phyloP scores from a whole-genome alignment of 1,140 invertebrate species.

The Limonius californicus region DNA sequence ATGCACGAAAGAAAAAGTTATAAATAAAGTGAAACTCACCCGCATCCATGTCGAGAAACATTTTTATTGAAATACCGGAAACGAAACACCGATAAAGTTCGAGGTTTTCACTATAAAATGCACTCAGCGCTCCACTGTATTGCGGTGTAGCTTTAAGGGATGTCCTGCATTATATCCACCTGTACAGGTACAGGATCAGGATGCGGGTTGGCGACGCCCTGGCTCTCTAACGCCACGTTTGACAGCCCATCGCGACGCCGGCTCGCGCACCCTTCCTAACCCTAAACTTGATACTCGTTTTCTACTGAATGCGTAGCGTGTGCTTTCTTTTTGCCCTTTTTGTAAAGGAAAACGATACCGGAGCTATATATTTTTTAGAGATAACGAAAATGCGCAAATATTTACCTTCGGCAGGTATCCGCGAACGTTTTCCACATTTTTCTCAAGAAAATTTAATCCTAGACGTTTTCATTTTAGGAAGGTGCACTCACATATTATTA shows the following conservation, averaged over 20 bases:
- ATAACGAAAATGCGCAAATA: too few relatives aligned
- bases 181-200: conserved; percentile 30
- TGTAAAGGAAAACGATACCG: not conserved
- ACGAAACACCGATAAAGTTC: conserved; percentile 10
- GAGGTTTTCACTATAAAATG: conserved; percentile 22
- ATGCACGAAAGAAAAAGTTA: too few relatives aligned
- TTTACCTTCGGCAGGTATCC: too few relatives aligned
- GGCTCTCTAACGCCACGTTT: conserved; percentile 36
- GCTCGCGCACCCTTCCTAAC: conserved; percentile 30
- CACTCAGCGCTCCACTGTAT: conserved; percentile 20
- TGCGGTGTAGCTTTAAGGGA: conserved; percentile 19
- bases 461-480: too few relatives aligned
- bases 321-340: not conserved
- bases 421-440: too few relatives aligned
- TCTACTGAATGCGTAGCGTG: conserved; percentile 1
- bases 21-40: conserved; percentile 24
- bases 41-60: conserved; percentile 23
- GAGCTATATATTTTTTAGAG: too few relatives aligned
- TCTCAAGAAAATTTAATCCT: too few relatives aligned
- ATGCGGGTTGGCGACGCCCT: conserved; percentile 38
- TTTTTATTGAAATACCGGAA: conserved; percentile 14
- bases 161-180: conserved; percentile 32
- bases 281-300: conserved; percentile 20
- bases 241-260: conserved; percentile 34
- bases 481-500: too few relatives aligned